phyloP scores from a whole-genome alignment of 1,140 invertebrate genomes.

The Drosophila santomea region DNA sequence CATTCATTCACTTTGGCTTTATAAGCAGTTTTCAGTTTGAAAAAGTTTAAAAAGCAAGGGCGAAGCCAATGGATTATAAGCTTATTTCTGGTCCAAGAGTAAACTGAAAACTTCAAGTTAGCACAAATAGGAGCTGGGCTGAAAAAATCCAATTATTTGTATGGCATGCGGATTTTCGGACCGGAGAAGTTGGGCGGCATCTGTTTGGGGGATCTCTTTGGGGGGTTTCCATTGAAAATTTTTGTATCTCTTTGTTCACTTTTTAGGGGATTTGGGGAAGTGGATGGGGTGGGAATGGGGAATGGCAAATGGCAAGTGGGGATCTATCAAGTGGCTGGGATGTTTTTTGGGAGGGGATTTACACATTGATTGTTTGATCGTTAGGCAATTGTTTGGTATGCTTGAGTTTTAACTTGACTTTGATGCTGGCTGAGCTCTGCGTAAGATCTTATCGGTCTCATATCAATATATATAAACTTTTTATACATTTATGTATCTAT shows the following conservation, averaged over 20 bases:
- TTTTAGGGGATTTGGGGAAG: constrained; percentile 43
- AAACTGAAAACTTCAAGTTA: background rate
- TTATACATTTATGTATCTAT: constrained; percentile 36
- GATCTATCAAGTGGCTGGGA: background rate
- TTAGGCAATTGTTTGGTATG: constrained; percentile 37
- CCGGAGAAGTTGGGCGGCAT: background rate
- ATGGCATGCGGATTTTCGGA: background rate
- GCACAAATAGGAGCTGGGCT: background rate
- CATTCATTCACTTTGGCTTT: too few species aligned
- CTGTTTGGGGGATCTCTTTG: constrained; percentile 1
- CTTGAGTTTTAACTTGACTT: constrained; percentile 45
- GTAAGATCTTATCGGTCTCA: constrained; percentile 10
- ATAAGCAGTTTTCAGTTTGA: too few species aligned
- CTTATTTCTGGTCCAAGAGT: too few species aligned
- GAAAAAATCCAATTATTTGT: background rate
- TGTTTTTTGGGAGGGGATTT: constrained; percentile 23
- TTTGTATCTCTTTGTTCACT: constrained; percentile 62
- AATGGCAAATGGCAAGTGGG: constrained; percentile 14
- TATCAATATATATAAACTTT: constrained; percentile 17
- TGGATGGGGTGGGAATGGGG: constrained; percentile 15
- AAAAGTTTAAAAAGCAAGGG: too few species aligned
- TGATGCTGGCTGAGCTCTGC: constrained; percentile 29
- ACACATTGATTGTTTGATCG: constrained; percentile 46
- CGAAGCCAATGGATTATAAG: too few species aligned
- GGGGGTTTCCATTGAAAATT: constrained; percentile 47